These are phyloP conservation scores for Phenacoccus solenopsis DNA, from an alignment of 1,140 invertebrate species.

Conservation along the genomic window DNA sequence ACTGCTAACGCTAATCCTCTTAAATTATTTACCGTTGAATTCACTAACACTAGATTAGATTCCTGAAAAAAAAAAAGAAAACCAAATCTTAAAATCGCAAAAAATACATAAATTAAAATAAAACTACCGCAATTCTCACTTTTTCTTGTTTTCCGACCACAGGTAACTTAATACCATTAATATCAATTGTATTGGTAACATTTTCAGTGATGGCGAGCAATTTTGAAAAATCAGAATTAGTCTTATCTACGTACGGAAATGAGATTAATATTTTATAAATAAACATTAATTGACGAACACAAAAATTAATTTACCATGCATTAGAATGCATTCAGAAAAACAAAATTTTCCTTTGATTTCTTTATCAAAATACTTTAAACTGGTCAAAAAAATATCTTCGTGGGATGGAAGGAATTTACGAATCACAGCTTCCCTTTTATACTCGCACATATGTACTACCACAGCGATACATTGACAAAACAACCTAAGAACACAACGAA, in stretches of 20 bases:
- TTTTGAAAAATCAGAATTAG: conserved; percentile 10
- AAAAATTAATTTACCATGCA: neutral
- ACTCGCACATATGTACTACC: conserved; percentile 45
- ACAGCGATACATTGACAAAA: conserved; percentile 45
- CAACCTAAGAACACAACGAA: conserved; percentile 38
- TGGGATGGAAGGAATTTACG: conserved; percentile 33
- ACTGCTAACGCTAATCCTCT: conserved; percentile 60
- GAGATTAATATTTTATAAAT: neutral
- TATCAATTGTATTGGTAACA: neutral
- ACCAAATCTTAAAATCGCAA: neutral
- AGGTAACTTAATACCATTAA: conserved; percentile 13
- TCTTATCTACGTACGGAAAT: neutral
- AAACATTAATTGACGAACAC: neutral
- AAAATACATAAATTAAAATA: neutral
- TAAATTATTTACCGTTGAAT: conserved; percentile 56
- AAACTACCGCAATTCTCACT: neutral
- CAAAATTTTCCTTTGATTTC: neutral
- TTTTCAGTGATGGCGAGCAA: neutral
- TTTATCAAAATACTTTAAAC: conserved; percentile 20
- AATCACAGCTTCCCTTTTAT: conserved; percentile 29
- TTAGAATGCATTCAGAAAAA: neutral
- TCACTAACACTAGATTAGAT: conserved; percentile 41
- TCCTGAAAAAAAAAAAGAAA: conserved; percentile 22
- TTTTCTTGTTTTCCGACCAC: conserved; percentile 13
- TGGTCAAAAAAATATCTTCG: conserved; percentile 26